phyloP scores from a whole-genome alignment of 2,797 vertebrate species.

The Loris lydekkerianus region DNA sequence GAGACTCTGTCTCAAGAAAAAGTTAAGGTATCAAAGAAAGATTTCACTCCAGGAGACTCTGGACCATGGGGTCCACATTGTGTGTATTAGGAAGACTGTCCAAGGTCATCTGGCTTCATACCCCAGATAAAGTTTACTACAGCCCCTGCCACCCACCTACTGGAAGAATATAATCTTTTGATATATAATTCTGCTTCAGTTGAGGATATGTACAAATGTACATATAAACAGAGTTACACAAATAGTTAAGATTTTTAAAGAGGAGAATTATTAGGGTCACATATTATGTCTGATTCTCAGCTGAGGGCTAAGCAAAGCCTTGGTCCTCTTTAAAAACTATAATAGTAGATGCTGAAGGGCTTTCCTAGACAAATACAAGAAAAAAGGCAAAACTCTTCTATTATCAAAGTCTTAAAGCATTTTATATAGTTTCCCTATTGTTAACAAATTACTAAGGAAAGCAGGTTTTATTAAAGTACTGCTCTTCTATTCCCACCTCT shows the following conservation, averaged over 20 bases:
- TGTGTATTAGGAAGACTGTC: background rate
- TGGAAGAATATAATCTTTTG: background rate
- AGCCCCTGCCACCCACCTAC: background rate
- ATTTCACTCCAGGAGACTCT: background rate
- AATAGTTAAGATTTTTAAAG: no score
- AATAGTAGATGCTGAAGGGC: background rate
- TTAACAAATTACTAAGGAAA: slow-evolving; percentile 4
- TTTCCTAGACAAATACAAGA: background rate
- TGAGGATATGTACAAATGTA: background rate
- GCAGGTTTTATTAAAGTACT: background rate
- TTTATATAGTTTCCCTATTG: background rate
- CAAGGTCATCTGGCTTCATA: slow-evolving; percentile 3
- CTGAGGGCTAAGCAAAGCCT: background rate
- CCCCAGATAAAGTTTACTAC: background rate
- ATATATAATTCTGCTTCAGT: background rate
- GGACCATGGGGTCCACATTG: background rate
- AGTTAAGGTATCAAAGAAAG: background rate
- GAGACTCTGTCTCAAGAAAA: background rate
- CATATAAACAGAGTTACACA: slow-evolving; percentile 5
- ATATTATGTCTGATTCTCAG: no score
- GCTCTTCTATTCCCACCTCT: background rate
- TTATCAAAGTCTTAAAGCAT: slow-evolving; percentile 24
- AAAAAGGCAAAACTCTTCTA: background rate
- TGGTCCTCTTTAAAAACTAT: background rate
- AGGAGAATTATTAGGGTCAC: no score